Conservation (phyloP, 2,113 vertebrate genomes). For the Dipodomys ordii region DNA sequence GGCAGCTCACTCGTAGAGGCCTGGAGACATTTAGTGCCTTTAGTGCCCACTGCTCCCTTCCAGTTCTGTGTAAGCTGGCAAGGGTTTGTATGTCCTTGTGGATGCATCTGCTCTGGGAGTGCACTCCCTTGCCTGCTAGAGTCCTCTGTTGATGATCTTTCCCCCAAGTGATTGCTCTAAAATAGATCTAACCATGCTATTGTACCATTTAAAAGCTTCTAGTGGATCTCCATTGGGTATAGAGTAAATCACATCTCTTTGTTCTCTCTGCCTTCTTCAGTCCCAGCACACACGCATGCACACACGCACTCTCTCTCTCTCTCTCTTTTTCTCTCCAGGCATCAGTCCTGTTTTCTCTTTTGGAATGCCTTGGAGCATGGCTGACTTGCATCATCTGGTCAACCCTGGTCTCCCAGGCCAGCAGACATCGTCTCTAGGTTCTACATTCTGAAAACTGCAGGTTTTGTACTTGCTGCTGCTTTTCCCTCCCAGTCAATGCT, state of each 20-base stretch:
- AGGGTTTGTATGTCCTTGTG: background rate
- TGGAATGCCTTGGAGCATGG: background rate
- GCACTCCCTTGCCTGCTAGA: fast-evolving
- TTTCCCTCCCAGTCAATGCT: background rate
- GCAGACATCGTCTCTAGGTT: background rate
- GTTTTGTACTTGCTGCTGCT: background rate
- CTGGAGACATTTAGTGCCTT: background rate
- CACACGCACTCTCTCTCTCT: no score
- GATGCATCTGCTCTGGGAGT: background rate
- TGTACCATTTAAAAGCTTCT: background rate
- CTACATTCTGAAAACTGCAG: background rate
- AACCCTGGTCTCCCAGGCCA: background rate
- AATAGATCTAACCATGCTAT: background rate
- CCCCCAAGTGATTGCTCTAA: background rate
- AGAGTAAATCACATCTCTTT: background rate
- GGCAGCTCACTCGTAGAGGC: background rate
- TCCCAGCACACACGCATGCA: background rate
- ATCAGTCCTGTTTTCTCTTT: background rate
- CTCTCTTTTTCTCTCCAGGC: background rate
- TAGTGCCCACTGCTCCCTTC: background rate
- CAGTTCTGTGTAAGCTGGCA: no score
- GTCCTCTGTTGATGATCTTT: background rate
- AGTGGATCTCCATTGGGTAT: background rate
- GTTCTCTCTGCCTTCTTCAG: background rate
- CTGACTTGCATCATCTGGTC: background rate